Evolutionary conservation across 2,888 invertebrate species (phyloP).

Genomic region (Stratiomys singularior): DNA sequence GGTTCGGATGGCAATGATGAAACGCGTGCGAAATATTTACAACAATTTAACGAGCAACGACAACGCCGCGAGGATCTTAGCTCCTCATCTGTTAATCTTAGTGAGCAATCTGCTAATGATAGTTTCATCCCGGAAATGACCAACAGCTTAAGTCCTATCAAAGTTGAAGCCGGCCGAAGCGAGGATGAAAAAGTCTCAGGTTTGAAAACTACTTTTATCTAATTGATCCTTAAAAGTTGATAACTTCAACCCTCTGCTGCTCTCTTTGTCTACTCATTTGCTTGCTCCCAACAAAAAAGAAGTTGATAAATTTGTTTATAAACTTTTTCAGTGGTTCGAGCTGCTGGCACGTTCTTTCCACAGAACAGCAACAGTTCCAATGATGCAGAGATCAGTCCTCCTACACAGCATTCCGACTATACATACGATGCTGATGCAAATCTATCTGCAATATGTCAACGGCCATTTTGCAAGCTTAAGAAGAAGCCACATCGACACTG

Average conservation of each 20-base stretch:
- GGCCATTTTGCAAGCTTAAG: slow-evolving; percentile 84
- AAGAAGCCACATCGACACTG: slow-evolving; percentile 83
- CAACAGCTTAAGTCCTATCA: slow-evolving; percentile 21
- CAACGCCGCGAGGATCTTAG: background rate
- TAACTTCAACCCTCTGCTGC: no score
- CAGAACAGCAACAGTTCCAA: slow-evolving; percentile 57
- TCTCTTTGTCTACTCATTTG: no score
- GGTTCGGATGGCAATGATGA: background rate
- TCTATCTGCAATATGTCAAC: slow-evolving; percentile 67
- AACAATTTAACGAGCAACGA: background rate
- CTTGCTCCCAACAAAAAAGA: background rate
- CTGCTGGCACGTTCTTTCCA: slow-evolving; percentile 64
- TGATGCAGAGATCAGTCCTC: slow-evolving; percentile 39
- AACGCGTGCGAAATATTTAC: background rate
- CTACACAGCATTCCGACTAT: background rate
- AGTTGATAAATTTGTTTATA: background rate
- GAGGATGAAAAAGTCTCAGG: slow-evolving; percentile 58
- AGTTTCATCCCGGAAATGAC: slow-evolving; percentile 45
- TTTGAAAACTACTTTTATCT: slow-evolving; percentile 46
- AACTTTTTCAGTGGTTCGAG: slow-evolving; percentile 59
- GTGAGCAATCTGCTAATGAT: background rate
- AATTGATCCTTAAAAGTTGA: no score
- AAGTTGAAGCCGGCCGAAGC: slow-evolving; percentile 46
- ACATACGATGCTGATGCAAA: background rate
- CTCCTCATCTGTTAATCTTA: background rate